Base-by-base conservation (phyloP, 2,797 vertebrate genomes). In the Falco novaeseelandiae region DNA sequence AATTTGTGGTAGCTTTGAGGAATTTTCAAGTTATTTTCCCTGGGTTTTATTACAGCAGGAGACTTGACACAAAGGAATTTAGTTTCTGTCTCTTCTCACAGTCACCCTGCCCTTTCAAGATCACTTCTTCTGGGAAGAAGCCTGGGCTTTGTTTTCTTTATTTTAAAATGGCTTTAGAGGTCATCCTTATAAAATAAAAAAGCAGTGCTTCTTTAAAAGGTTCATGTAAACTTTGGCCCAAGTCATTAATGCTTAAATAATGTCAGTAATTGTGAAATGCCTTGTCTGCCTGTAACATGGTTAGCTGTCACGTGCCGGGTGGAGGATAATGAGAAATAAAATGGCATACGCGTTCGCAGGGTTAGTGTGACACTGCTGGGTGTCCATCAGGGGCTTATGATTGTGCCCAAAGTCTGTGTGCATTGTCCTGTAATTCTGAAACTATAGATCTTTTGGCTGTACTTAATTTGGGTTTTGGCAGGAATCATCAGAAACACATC, bases 211-310 rank as follows among this genome's bases (percentile, higher is more conserved):
- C 46, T 58, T 21, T 36, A 48, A 58, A 44, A 77, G 38, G 30
- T 34, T 79, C 18, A 1, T 34, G 21, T 30, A 15, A 48, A 32
- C 48, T 36, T 57, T 30, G 36, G 22, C 54, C 23, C 36, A 26
- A 26, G 30, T 63, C 18, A 15, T 32, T 30, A 42, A 21, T 44
- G 58, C 30, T 81, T 49, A n/a, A 40, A 9, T 3, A 40, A 8
- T 12, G 32, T 40, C 34, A 21, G 19, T 14, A 61, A 22, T 57
- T 74, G 34, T 65, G 71, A 44, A 63, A 14, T 15, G 25, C 70
- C 26, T 4, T 34, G 36, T 42, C 62, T 67, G 40, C 4, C 0
- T 7, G 38, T 54, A 18, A 20, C 11, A 2, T 2, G 11, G 34
- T 16, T 55, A n/a, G 51, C 49, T 26, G 0, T 38, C 29, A 1